Conservation (phyloP, 2,888 invertebrate species). For the Phyllotreta cruciferae region DNA sequence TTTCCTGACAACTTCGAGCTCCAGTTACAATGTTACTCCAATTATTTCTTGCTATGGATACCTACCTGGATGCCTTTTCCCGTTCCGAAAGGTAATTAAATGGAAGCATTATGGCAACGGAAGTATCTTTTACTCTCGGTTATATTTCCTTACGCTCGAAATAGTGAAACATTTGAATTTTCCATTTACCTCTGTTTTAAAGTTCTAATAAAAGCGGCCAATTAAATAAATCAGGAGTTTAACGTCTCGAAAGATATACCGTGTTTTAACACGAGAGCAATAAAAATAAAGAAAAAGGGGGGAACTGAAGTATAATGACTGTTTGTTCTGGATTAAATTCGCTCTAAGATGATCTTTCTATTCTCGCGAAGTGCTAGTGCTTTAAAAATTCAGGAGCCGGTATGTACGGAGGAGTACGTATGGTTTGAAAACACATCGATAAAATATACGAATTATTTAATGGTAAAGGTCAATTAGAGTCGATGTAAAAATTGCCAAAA, state of each 20-base stretch:
- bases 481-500: too few species aligned
- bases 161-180: slow-evolving; percentile 43
- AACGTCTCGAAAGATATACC: slow-evolving; percentile 33
- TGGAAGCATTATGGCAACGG: slow-evolving; percentile 15
- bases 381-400: slow-evolving; percentile 1
- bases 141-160: slow-evolving; percentile 18
- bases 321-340: slow-evolving; percentile 23
- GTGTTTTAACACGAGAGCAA: slow-evolving; percentile 30
- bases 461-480: too few species aligned
- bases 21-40: slow-evolving; percentile 9
- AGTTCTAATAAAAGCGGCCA: slow-evolving; percentile 39
- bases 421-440: too few species aligned
- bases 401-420: too few species aligned
- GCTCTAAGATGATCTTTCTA: slow-evolving; percentile 9
- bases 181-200: slow-evolving; percentile 38
- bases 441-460: too few species aligned
- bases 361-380: slow-evolving; percentile 1
- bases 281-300: slow-evolving; percentile 31
- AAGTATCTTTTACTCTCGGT: slow-evolving; percentile 19
- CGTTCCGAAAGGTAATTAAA: slow-evolving; percentile 21
- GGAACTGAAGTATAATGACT: slow-evolving; percentile 19
- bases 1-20: background rate
- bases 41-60: slow-evolving; percentile 14
- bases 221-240: slow-evolving; percentile 40
- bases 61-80: slow-evolving; percentile 15